phyloP scores from a whole-genome alignment of 2,888 invertebrate genomes.

The Teleogryllus oceanicus region DNA sequence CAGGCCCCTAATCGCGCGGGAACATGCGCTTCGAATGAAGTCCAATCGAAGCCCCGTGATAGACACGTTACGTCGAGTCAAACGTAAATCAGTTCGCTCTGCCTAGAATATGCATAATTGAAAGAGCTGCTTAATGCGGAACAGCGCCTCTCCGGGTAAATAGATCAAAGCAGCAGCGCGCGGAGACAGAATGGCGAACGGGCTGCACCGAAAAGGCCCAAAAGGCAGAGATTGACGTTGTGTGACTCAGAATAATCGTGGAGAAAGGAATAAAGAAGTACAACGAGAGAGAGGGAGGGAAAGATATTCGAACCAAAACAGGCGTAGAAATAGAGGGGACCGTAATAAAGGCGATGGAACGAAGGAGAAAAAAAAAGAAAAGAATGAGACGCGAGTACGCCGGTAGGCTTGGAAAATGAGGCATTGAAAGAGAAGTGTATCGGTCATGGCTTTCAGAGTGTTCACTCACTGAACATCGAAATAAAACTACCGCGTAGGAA shows the following conservation, averaged over 20 bases:
- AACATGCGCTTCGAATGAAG: not conserved
- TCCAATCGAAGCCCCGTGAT: not conserved
- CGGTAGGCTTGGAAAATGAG: slow-evolving; percentile 5
- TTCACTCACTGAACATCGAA: not conserved
- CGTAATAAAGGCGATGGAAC: slow-evolving; percentile 4
- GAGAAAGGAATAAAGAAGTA: not conserved
- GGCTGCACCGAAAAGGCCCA: not conserved
- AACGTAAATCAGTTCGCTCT: not conserved
- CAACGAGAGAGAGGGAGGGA: not conserved
- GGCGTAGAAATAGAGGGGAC: not conserved
- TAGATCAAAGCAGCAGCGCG: not conserved
- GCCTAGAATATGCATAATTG: not conserved
- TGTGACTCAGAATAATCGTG: not conserved
- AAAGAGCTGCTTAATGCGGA: not conserved
- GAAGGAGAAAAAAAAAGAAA: not conserved
- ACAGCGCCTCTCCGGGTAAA: not conserved
- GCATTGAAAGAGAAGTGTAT: slow-evolving; percentile 18
- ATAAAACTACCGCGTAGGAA: not conserved
- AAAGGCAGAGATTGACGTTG: not conserved
- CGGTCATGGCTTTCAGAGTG: slow-evolving; percentile 18
- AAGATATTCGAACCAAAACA: slow-evolving; percentile 8
- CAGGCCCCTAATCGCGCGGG: too few species aligned
- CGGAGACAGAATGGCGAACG: not conserved
- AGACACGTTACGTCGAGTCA: not conserved
- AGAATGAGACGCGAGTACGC: not conserved